Conservation (phyloP, 2,113 vertebrate species). For the Argyrosomus japonicus region DNA sequence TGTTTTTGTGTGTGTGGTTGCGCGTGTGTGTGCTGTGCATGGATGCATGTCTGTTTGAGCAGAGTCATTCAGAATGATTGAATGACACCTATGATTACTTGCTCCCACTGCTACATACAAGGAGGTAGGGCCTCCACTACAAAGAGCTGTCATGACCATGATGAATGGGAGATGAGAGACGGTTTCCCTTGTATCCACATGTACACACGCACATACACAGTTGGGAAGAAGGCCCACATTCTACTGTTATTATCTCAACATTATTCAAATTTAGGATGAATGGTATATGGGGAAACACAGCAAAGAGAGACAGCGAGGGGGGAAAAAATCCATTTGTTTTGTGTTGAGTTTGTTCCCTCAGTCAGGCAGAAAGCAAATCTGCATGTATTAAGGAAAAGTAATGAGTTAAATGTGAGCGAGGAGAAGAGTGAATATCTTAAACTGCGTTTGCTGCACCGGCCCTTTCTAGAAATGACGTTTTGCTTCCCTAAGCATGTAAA, state of each 20-base stretch:
- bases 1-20: slow-evolving; percentile 26
- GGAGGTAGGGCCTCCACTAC: slow-evolving; percentile 36
- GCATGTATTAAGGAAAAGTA: slow-evolving; percentile 52
- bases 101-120: slow-evolving; percentile 27
- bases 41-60: slow-evolving; percentile 9
- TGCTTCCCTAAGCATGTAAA: slow-evolving; percentile 69
- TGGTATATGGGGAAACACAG: slow-evolving; percentile 16
- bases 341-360: slow-evolving; percentile 27
- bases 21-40: neutral
- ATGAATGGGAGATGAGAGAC: slow-evolving; percentile 52
- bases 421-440: slow-evolving; percentile 32
- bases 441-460: slow-evolving; percentile 25
- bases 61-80: slow-evolving; percentile 48
- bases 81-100: slow-evolving; percentile 53
- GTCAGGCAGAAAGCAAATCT: slow-evolving; percentile 52
- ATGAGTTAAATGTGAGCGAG: slow-evolving; percentile 55
- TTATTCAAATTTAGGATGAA: slow-evolving; percentile 57
- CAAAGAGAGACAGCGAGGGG: slow-evolving; percentile 14
- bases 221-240: slow-evolving; percentile 8
- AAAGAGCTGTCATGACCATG: slow-evolving; percentile 59
- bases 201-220: slow-evolving; percentile 2
- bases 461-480: slow-evolving; percentile 54
- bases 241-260: slow-evolving; percentile 48
- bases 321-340: slow-evolving; percentile 38
- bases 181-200: slow-evolving; percentile 32